These are phyloP conservation scores for Pseudorhombus dupliciocellatus DNA, from an alignment of 2,113 vertebrate species.

Conservation along the genomic window DNA sequence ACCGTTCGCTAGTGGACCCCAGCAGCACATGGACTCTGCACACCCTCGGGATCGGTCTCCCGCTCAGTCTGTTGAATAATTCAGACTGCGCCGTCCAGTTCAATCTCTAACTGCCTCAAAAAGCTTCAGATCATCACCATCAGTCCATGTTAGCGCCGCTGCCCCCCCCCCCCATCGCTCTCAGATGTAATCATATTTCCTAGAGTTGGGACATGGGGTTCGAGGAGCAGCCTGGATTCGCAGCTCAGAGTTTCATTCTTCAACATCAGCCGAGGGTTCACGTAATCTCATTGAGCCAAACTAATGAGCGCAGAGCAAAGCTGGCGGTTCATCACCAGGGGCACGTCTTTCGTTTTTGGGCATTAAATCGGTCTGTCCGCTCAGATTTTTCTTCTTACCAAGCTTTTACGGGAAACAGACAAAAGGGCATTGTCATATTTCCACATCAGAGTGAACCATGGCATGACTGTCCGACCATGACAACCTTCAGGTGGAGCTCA, in stretches of 20 bases:
- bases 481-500: not conserved
- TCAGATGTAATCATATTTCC: constrained; percentile 52
- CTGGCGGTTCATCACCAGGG: constrained; percentile 26
- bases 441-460: constrained; percentile 1
- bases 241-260: constrained; percentile 40
- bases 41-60: constrained; percentile 19
- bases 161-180: constrained; percentile 29
- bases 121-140: constrained; percentile 56
- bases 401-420: constrained; percentile 40
- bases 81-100: constrained; percentile 34
- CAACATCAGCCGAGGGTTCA: constrained; percentile 36
- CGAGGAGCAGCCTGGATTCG: constrained; percentile 27
- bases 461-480: constrained; percentile 1
- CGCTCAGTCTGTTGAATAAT: constrained; percentile 34
- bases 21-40: constrained; percentile 33
- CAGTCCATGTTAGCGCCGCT: constrained; percentile 41
- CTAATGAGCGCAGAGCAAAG: constrained; percentile 6
- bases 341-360: constrained; percentile 21
- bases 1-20: not conserved
- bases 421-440: constrained; percentile 36
- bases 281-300: constrained; percentile 52
- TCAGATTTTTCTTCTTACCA: not conserved
- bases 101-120: constrained; percentile 41
- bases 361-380: constrained; percentile 16
- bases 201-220: constrained; percentile 18